Percentiles rank a stretch among this genome's conserved stretches.
Conservation (phyloP, 2,113 vertebrate species). For the Scomber colias region DNA sequence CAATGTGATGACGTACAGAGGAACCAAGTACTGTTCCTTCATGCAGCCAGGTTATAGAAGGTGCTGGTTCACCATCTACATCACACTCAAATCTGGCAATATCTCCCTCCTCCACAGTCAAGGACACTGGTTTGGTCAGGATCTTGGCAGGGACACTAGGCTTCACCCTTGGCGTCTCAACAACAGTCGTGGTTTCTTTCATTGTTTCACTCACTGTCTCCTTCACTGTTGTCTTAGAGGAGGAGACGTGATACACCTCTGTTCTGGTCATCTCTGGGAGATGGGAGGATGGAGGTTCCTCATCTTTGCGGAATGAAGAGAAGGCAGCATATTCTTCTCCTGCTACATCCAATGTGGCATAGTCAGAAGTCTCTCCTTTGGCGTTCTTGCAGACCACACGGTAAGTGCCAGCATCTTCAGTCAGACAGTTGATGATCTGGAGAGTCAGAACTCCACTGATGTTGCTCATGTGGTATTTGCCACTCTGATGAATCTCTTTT, state of each 20-base stretch:
- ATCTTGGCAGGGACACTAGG: conserved; percentile 88
- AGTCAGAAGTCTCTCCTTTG: conserved; percentile 96
- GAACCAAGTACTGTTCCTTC: conserved; percentile 85
- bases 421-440: conserved; percentile 91
- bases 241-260: conserved; percentile 91
- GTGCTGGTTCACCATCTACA: conserved; percentile 93
- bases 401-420: conserved; percentile 95
- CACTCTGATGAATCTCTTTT: conserved; percentile 88
- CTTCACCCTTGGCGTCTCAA: conserved; percentile 83
- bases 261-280: conserved; percentile 91
- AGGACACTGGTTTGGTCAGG: conserved; percentile 91
- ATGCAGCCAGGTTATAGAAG: conserved; percentile 90
- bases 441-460: conserved; percentile 93
- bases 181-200: conserved; percentile 71
- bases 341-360: conserved; percentile 93
- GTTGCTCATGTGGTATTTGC: conserved; percentile 91
- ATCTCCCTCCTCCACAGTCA: conserved; percentile 92
- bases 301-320: conserved; percentile 89
- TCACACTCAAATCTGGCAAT: conserved; percentile 92
- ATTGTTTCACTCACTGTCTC: conserved; percentile 68
- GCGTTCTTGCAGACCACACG: conserved; percentile 92
- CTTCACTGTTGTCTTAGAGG: conserved; percentile 85
- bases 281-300: conserved; percentile 89
- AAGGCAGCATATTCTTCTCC: conserved; percentile 90
- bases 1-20: conserved; percentile 88